These are phyloP conservation scores for Pampusana beccarii DNA, from an alignment of 2,113 vertebrate genomes.

Conservation along the genomic window DNA sequence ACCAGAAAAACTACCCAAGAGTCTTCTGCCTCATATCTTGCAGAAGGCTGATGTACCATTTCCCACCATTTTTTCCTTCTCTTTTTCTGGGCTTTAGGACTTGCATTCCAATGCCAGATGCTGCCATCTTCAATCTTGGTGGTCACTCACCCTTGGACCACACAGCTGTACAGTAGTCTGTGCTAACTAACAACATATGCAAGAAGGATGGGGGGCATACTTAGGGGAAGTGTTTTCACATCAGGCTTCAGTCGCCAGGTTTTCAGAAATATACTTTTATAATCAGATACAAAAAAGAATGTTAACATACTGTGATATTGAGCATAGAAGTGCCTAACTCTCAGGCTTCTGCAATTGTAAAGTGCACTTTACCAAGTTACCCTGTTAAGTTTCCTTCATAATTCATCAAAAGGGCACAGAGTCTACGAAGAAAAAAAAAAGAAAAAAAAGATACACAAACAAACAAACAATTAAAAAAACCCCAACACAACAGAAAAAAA, in stretches of 20 bases:
- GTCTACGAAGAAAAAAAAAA: neutral
- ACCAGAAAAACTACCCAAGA: neutral
- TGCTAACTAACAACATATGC: neutral
- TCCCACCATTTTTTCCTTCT: neutral
- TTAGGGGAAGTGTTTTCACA: neutral
- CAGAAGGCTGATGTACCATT: neutral
- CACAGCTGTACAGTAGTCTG: neutral
- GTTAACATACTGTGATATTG: neutral
- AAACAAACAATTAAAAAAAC: no score
- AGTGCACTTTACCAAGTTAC: neutral
- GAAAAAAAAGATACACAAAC: neutral
- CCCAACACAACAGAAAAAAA: neutral
- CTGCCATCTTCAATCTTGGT: neutral
- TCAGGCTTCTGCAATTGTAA: neutral
- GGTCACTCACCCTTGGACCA: neutral
- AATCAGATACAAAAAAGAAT: neutral
- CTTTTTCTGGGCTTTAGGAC: neutral
- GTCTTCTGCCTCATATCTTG: neutral
- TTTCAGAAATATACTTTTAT: neutral
- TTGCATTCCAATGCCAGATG: neutral
- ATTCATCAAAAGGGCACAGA: neutral
- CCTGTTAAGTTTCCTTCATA: accelerated
- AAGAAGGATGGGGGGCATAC: neutral
- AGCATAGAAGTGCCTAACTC: neutral
- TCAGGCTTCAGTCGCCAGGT: neutral